These are phyloP conservation scores for Sciurus niger DNA, from an alignment of 2,113 vertebrate species.

Conservation along the genomic window DNA sequence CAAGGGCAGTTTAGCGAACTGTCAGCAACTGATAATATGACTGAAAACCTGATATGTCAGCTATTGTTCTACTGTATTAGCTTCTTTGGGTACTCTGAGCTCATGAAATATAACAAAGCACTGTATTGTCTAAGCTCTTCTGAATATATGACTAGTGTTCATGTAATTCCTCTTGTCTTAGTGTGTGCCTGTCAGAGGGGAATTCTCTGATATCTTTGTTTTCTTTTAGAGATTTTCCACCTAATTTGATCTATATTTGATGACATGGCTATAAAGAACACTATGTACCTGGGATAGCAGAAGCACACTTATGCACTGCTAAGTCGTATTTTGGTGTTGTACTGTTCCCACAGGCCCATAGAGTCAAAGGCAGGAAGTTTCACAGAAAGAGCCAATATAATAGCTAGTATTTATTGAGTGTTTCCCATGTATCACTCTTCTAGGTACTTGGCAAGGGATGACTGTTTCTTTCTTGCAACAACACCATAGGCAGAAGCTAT, in stretches of 20 bases:
- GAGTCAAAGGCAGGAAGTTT: not conserved
- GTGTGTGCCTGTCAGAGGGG: conserved; percentile 44
- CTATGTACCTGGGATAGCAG: not conserved
- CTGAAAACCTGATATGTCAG: conserved; percentile 78
- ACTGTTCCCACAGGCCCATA: not conserved
- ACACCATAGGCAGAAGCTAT: no score
- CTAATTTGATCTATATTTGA: conserved; percentile 53
- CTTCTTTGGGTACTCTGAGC: conserved; percentile 66
- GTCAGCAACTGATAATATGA: conserved; percentile 72
- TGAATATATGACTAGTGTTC: conserved; percentile 29
- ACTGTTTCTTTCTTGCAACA: not conserved
- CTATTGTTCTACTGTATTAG: conserved; percentile 50
- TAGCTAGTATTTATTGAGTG: no score
- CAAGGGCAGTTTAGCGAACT: conserved; percentile 58
- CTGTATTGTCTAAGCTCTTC: conserved; percentile 70
- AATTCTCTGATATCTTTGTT: conserved; percentile 66
- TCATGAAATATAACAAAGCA: conserved; percentile 83
- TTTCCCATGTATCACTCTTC: not conserved
- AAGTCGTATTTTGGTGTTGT: fast-evolving
- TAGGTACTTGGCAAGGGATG: not conserved
- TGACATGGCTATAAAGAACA: conserved; percentile 9
- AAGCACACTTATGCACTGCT: not conserved
- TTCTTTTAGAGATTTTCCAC: conserved; percentile 15
- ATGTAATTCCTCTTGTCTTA: conserved; percentile 58
- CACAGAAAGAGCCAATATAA: not conserved